A percentile compares a stretch with the other conserved stretches of the same genome.
Evolutionary conservation across 2,888 invertebrate genomes (phyloP).

Genomic region (Ametastegia equiseti): DNA sequence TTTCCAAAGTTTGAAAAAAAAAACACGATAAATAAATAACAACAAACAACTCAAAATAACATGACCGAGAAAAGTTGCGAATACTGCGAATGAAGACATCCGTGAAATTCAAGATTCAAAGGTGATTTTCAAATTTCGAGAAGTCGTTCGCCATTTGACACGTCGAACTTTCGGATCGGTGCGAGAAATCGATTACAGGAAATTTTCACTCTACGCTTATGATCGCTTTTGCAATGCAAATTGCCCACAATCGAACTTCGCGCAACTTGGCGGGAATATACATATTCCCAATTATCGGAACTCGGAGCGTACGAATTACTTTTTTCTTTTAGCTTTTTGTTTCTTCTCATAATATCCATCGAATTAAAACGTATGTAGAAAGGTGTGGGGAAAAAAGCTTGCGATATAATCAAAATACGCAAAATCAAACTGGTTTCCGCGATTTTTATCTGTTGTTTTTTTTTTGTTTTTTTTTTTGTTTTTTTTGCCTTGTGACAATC

Average conservation of each 20-base stretch:
- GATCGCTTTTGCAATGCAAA: conserved; percentile 2
- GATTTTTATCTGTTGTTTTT: background rate
- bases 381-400: background rate
- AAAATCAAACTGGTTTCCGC: background rate
- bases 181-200: background rate
- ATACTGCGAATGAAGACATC: background rate
- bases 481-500: no score
- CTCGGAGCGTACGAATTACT: background rate
- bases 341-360: background rate
- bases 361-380: background rate
- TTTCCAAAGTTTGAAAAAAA: background rate
- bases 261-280: background rate
- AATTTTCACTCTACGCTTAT: background rate
- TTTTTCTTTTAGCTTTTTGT: background rate
- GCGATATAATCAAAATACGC: background rate
- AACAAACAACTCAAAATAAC: background rate
- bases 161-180: background rate
- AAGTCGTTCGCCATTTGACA: background rate
- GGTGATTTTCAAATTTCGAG: background rate
- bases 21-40: background rate
- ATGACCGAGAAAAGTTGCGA: background rate
- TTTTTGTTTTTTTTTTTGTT: background rate
- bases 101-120: background rate
- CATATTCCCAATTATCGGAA: background rate
- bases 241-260: background rate